Base-by-base conservation (phyloP, 2,113 vertebrate species). In the Mixornis gularis region DNA sequence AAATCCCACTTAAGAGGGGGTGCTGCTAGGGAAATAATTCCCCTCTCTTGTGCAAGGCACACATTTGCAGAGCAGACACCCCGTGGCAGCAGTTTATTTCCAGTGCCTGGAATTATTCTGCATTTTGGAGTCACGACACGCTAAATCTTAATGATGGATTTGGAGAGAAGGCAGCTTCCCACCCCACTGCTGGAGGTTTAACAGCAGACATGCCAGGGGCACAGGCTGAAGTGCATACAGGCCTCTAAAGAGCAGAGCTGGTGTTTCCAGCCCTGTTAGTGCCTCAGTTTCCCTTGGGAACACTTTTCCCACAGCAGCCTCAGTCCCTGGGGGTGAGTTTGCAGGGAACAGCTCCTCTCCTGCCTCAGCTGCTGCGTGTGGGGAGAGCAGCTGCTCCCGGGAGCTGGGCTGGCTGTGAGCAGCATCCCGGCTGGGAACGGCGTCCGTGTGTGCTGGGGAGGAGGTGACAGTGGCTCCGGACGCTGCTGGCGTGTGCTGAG, bases 271-370 rank as follows among this genome's bases (percentile, higher is more conserved):
- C 77, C 48, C n/a, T 58, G 22, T 32, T 15, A 3, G 56, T 83
- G 86, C 77, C 92, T 93, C 85, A 34, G 44, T 93, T 93, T 94
- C 81, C 58, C 78, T 53, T 27, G 83, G 62, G 88, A 93, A n/a
- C 0, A 1, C 58, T 86, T 79, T 76, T 82, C 87, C 89, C 87
- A 68, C 14, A 3, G 84, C 49, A 68, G 66, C 36, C 44, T 51
- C 0, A 1, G 9, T 56, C 74, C 62, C 53, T 46, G 41, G 55
- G 24, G 24, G 1, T 38, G 30, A 1, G 0, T 53, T 48, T 65
- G 38, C 24, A 19, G 11, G 2, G 4, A 29, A 1, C 3, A 29
- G 40, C 62, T 80, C 52, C 52, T 84, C 16, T 77, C 26, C 46
- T 41, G 36, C 29, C 44, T n/a, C 41, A 62, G 40, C 13, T 25